Evolutionary conservation across 2,888 invertebrate genomes (phyloP).

Genomic region (Nebria brevicollis): DNA sequence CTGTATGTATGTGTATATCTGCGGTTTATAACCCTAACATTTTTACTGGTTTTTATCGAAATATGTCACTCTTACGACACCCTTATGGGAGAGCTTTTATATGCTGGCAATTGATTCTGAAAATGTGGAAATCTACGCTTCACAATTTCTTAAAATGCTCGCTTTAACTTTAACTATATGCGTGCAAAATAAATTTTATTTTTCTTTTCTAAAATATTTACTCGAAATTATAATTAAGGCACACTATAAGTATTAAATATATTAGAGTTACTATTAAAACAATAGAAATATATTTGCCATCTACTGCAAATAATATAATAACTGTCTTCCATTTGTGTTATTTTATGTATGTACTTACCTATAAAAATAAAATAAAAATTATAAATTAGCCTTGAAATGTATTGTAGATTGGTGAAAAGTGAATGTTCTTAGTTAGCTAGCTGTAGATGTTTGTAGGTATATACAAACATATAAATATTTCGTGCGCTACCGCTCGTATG

Average conservation of each 20-base stretch:
- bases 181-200: too few relatives aligned
- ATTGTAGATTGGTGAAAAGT: neutral
- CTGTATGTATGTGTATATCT: constrained; percentile 7
- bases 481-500: constrained; percentile 2
- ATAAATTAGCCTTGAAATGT: too few relatives aligned
- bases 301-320: too few relatives aligned
- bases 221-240: too few relatives aligned
- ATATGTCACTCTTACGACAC: constrained; percentile 1
- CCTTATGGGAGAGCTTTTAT: neutral
- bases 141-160: neutral
- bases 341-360: too few relatives aligned
- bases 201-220: too few relatives aligned
- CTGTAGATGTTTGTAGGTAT: neutral
- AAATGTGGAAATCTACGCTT: neutral
- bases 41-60: neutral
- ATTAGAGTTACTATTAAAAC: too few relatives aligned
- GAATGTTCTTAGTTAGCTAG: neutral
- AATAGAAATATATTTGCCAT: too few relatives aligned
- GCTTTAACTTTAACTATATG: neutral
- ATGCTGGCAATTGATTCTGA: neutral
- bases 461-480: neutral
- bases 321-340: too few relatives aligned
- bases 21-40: constrained; percentile 2
- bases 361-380: too few relatives aligned
- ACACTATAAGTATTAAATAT: too few relatives aligned